These are phyloP conservation scores for Zenarchopterus dispar DNA, from an alignment of 2,797 vertebrate genomes.

Conservation along the genomic window DNA sequence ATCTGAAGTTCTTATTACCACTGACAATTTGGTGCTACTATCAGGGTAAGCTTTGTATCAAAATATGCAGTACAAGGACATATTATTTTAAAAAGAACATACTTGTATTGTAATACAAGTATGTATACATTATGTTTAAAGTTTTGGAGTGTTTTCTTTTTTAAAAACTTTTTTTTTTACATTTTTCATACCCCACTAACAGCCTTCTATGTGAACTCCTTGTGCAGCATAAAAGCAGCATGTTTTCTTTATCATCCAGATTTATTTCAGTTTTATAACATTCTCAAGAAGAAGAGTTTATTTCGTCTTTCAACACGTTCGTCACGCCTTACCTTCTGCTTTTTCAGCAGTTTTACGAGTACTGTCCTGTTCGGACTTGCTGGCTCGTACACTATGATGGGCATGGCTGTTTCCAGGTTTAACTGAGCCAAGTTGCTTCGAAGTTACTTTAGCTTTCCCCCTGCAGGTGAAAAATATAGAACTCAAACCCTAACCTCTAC, in stretches of 20 bases:
- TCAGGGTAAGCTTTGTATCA: too few relatives aligned
- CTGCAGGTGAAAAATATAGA: conserved; percentile 62
- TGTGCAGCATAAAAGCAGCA: too few relatives aligned
- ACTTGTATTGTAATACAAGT: too few relatives aligned
- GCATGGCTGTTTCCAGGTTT: conserved; percentile 5
- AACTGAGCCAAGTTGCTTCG: conserved; percentile 17
- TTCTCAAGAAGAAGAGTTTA: background rate
- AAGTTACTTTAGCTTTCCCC: conserved; percentile 66
- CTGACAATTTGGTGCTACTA: too few relatives aligned
- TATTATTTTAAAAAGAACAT: too few relatives aligned
- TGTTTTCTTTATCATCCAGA: too few relatives aligned
- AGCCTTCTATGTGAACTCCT: background rate
- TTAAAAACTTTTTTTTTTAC: too few relatives aligned
- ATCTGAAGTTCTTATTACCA: too few relatives aligned
- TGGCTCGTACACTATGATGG: conserved; percentile 19
- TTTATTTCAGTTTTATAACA: too few relatives aligned
- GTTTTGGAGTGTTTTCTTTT: too few relatives aligned
- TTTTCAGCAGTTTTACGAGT: conserved; percentile 21
- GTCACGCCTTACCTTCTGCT: conserved; percentile 42
- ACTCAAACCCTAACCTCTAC: background rate
- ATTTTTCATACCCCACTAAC: background rate
- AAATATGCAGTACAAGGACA: too few relatives aligned
- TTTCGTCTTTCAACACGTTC: background rate
- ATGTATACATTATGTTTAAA: too few relatives aligned
- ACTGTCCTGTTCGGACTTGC: conserved; percentile 42